Conservation (phyloP, 2,113 vertebrate species). For the Illadopsis cleaveri region DNA sequence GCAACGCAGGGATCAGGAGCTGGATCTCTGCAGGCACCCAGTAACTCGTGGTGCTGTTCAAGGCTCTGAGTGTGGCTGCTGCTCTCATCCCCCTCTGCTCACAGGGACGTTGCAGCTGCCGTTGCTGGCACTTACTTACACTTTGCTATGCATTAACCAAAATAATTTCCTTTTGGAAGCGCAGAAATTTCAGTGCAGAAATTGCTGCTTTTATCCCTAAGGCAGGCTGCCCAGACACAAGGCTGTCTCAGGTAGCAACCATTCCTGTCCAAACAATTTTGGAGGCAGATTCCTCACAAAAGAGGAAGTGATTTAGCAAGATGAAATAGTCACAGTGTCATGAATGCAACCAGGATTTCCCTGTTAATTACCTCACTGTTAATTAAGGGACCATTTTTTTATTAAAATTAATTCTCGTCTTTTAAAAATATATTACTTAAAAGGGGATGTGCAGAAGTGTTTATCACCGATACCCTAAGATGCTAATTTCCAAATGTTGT, state of each 20-base stretch:
- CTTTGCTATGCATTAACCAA: background rate
- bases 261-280: background rate
- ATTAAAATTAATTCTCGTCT: background rate
- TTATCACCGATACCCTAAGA: background rate
- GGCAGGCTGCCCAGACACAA: background rate
- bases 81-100: background rate
- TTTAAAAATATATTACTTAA: background rate
- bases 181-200: background rate
- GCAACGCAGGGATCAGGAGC: background rate
- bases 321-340: background rate
- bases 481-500: constrained; percentile 29
- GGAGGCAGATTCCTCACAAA: background rate
- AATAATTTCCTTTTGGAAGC: background rate
- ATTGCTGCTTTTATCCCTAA: background rate
- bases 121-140: background rate
- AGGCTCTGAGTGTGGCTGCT: background rate
- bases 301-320: background rate
- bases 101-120: background rate
- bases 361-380: background rate
- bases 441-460: background rate
- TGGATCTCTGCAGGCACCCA: background rate
- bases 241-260: background rate
- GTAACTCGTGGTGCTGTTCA: background rate
- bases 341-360: background rate
- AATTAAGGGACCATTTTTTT: background rate